Percentiles rank a stretch among this genome's conserved stretches.
Evolutionary conservation across 1,140 invertebrate genomes (phyloP).

Genomic region (Dysdera silvatica): DNA sequence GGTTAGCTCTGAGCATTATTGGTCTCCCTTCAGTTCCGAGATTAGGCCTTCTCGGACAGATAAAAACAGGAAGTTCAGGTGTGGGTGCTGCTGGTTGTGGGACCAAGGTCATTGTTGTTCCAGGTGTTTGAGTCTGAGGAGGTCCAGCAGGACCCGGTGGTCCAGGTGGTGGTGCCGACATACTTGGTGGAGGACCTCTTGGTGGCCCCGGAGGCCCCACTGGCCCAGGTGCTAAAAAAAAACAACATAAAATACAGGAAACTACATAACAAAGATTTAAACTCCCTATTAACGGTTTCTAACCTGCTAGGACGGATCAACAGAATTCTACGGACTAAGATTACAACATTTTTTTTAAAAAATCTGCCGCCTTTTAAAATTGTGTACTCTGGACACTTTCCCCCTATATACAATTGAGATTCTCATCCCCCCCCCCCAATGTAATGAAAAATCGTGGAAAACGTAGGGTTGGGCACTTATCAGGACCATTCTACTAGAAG

Average conservation of each 20-base stretch:
- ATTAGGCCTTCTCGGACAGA: constrained; percentile 55
- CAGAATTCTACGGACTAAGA: too few species aligned
- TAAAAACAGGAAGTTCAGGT: constrained; percentile 37
- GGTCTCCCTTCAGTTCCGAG: constrained; percentile 90
- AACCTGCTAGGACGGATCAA: too few species aligned
- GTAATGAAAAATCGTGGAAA: too few species aligned
- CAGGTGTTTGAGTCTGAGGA: constrained; percentile 7
- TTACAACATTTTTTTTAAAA: too few species aligned
- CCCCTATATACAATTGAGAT: too few species aligned
- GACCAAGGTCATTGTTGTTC: background rate
- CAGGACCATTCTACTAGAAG: too few species aligned
- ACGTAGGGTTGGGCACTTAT: too few species aligned
- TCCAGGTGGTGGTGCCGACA: background rate
- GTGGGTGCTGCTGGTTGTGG: background rate
- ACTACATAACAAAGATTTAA: background rate
- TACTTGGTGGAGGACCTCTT: background rate
- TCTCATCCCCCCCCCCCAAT: too few species aligned
- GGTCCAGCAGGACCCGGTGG: constrained; percentile 2
- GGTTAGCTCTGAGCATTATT: constrained; percentile 93
- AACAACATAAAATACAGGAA: background rate
- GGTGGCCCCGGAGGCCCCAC: constrained; percentile 10
- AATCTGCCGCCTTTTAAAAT: too few species aligned
- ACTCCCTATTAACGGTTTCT: too few species aligned
- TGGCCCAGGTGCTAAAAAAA: constrained; percentile 6
- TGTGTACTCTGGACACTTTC: too few species aligned